These are phyloP conservation scores for Corvus moneduloides DNA, from an alignment of 2,113 vertebrate species.

Conservation along the genomic window DNA sequence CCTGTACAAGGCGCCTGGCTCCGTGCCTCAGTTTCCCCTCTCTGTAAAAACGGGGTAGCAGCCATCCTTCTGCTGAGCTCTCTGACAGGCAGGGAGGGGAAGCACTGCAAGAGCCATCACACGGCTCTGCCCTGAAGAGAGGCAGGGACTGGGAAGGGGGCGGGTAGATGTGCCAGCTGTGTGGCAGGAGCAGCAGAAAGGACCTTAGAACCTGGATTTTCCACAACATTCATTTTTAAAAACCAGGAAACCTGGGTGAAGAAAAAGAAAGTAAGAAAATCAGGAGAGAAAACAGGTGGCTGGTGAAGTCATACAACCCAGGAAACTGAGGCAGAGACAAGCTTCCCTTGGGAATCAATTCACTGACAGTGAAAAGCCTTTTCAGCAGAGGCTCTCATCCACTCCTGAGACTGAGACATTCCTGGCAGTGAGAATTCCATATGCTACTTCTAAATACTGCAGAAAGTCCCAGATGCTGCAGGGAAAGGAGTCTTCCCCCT, in stretches of 20 bases:
- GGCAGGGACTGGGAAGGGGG: not conserved
- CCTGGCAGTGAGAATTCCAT: not conserved
- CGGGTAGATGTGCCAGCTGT: not conserved
- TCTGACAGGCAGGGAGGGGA: not conserved
- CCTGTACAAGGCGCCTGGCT: rapidly evolving
- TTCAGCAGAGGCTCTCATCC: not conserved
- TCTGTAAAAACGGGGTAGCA: not conserved
- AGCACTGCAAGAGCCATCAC: rapidly evolving
- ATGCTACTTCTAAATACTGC: not conserved
- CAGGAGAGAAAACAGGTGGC: not conserved
- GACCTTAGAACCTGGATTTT: not conserved
- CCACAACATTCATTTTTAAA: not conserved
- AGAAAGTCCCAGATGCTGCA: not conserved
- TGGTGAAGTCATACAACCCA: not conserved
- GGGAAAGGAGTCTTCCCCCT: not conserved
- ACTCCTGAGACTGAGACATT: not conserved
- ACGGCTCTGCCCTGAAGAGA: not conserved
- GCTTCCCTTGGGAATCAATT: not conserved
- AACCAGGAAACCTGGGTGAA: not conserved
- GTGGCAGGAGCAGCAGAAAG: not conserved
- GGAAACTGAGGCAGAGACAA: slow-evolving; percentile 7
- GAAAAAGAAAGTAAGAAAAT: not conserved
- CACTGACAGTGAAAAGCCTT: not conserved
- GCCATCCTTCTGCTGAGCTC: not conserved
- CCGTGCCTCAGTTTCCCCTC: not conserved